Evolutionary conservation across 2,888 invertebrate genomes (phyloP).

Genomic region (Macaria liturata): DNA sequence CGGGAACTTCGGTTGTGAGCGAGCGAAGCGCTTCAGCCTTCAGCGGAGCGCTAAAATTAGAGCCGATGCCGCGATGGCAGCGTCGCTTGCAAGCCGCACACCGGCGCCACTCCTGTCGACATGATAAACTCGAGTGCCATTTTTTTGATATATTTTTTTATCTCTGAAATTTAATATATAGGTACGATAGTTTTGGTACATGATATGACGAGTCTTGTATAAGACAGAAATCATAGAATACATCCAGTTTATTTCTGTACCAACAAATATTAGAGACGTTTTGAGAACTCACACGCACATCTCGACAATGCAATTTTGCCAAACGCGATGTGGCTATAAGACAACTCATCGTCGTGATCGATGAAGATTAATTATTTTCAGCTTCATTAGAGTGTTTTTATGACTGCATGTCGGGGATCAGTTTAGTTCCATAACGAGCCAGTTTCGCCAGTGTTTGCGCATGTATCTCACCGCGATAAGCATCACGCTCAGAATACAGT

Average conservation of each 20-base stretch:
- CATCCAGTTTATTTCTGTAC: too few species aligned
- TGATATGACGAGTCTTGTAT: too few species aligned
- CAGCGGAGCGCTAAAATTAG: slow-evolving; percentile 61
- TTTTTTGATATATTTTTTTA: slow-evolving; percentile 24
- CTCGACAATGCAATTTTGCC: too few species aligned
- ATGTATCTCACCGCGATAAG: slow-evolving; percentile 7
- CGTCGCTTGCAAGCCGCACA: slow-evolving; percentile 31
- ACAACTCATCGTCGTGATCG: background rate
- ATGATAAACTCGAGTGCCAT: slow-evolving; percentile 29
- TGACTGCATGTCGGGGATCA: background rate
- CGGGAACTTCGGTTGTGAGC: slow-evolving; percentile 48
- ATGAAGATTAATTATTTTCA: background rate
- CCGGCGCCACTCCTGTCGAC: slow-evolving; percentile 16
- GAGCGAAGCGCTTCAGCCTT: slow-evolving; percentile 25
- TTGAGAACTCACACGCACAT: too few species aligned
- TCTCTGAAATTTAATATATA: slow-evolving; percentile 31
- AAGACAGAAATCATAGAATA: too few species aligned
- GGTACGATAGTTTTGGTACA: slow-evolving; percentile 14
- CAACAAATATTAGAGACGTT: too few species aligned
- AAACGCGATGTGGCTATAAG: too few species aligned
- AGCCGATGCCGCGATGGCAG: slow-evolving; percentile 43
- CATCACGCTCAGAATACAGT: too few species aligned
- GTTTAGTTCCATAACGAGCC: background rate
- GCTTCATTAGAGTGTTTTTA: background rate
- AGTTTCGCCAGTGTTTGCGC: slow-evolving; percentile 3